A percentile compares a stretch with the other conserved stretches of the same genome.
Evolutionary conservation across 2,888 invertebrate species (phyloP).

Genomic region (Xestobium rufovillosum): DNA sequence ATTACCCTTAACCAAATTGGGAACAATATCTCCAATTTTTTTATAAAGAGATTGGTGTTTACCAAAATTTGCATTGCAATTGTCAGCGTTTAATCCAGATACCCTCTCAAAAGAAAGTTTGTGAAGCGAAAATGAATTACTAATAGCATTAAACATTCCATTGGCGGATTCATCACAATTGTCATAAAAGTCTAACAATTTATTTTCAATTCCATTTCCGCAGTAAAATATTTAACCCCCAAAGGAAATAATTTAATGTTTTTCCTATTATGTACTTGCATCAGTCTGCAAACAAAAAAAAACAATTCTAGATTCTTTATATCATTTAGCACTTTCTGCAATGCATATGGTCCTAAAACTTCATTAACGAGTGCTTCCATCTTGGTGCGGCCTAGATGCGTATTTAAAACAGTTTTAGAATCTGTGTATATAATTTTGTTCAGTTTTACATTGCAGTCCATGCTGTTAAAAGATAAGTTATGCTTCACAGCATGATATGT

Average conservation of each 20-base stretch:
- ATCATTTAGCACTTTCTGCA: too few relatives aligned
- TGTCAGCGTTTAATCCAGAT: conserved; percentile 33
- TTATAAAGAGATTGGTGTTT: conserved; percentile 20
- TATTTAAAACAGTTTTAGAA: too few relatives aligned
- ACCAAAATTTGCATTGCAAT: conserved; percentile 31
- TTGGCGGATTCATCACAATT: conserved; percentile 20
- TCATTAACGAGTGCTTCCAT: too few relatives aligned
- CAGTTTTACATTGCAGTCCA: too few relatives aligned
- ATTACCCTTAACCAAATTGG: conserved; percentile 21
- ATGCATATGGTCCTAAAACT: too few relatives aligned
- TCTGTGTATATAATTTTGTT: too few relatives aligned
- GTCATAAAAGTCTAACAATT: conserved; percentile 23
- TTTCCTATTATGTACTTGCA: conserved; percentile 26
- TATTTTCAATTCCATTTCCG: conserved; percentile 21
- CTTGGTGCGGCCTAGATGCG: too few relatives aligned
- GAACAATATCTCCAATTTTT: conserved; percentile 19
- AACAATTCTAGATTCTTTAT: too few relatives aligned
- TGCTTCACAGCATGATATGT: conserved; percentile 30
- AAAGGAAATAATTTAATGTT: conserved; percentile 23
- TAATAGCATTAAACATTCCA: conserved; percentile 20
- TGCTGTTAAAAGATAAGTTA: conserved; percentile 29
- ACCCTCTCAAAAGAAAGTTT: conserved; percentile 26
- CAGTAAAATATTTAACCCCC: conserved; percentile 20
- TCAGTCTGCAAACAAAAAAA: too few relatives aligned
- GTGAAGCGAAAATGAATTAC: conserved; percentile 22